Evolutionary conservation across 2,888 invertebrate species (phyloP), one percentile per base, ranked within the genome.

Genomic region (Pristionchus japonicus): DNA sequence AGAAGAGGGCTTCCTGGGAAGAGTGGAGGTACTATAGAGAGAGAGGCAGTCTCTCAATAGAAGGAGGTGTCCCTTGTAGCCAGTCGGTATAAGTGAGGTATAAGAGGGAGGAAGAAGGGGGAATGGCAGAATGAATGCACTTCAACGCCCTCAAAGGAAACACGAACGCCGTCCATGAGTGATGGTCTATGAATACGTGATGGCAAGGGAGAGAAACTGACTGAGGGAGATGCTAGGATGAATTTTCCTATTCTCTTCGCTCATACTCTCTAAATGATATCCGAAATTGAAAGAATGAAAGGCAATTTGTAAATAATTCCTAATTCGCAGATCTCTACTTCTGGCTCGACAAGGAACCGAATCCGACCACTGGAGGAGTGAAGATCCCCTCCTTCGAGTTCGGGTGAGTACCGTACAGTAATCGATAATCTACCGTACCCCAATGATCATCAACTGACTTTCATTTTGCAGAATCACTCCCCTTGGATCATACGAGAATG

Each of bases 251-350:
- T n/a, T n/a, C n/a, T n/a, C n/a, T n/a, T n/a, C n/a, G n/a, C n/a
- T n/a, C n/a, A n/a, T n/a, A n/a, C n/a, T n/a, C n/a, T n/a, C n/a
- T n/a, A n/a, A n/a, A n/a, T n/a, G n/a, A n/a, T n/a, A n/a, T n/a
- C n/a, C n/a, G n/a, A n/a, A n/a, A n/a, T n/a, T n/a, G n/a, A n/a
- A n/a, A n/a, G n/a, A n/a, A n/a, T n/a, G n/a, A n/a, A n/a, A n/a
- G n/a, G n/a, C n/a, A n/a, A n/a, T n/a, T n/a, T 52, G 52, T 23
- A 13, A 52, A 64, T 64, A n/a, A 3, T n/a, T 15, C 40, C 52
- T 47, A 49, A 11, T 91, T 93, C 49, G n/a, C 89, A 93, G 94
- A 94, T 87, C 90, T 93, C 67, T 93, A 92, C 89, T 94, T 94
- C 89, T 94, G 94, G 94, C 88, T 93, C 37, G 93, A 94, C 83